phyloP scores from a whole-genome alignment of 2,113 vertebrate genomes.

The Lethenteron camtschaticum region DNA sequence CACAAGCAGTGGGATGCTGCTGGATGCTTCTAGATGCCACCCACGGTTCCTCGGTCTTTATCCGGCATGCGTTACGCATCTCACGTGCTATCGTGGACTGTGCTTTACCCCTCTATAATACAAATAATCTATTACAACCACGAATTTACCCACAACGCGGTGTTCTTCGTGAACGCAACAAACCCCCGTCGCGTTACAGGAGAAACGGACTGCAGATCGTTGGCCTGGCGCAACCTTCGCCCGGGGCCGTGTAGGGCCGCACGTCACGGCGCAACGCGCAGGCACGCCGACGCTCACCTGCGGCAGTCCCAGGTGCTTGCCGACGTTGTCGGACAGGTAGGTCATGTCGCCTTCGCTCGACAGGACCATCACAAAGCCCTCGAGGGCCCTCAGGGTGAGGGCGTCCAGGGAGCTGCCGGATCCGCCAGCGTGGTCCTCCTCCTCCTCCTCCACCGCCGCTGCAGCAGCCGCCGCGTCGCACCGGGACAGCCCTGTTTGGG shows the following conservation, averaged over 20 bases:
- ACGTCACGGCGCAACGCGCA: neutral
- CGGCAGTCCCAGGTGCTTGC: slow-evolving; percentile 82
- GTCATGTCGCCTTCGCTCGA: slow-evolving; percentile 91
- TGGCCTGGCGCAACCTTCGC: slow-evolving; percentile 7
- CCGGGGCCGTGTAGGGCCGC: too few species aligned
- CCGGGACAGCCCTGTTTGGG: too few species aligned
- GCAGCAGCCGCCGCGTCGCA: neutral
- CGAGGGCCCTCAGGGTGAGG: slow-evolving; percentile 77
- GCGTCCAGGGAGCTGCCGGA: slow-evolving; percentile 59
- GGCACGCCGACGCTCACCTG: slow-evolving; percentile 34
- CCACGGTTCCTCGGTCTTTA: too few species aligned
- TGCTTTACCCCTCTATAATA: neutral
- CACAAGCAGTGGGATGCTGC: too few species aligned
- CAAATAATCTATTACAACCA: neutral
- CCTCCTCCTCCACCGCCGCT: slow-evolving; percentile 36
- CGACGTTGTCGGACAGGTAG: slow-evolving; percentile 82
- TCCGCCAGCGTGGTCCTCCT: slow-evolving; percentile 19
- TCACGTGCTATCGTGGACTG: neutral
- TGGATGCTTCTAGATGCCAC: too few species aligned
- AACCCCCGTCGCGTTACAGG: neutral
- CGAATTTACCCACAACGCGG: neutral
- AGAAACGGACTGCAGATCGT: neutral
- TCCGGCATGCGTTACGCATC: too few species aligned
- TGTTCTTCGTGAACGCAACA: neutral
- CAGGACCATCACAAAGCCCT: slow-evolving; percentile 94